phyloP scores from a whole-genome alignment of 2,888 invertebrate genomes.

The Eutolmus rufibarbis region DNA sequence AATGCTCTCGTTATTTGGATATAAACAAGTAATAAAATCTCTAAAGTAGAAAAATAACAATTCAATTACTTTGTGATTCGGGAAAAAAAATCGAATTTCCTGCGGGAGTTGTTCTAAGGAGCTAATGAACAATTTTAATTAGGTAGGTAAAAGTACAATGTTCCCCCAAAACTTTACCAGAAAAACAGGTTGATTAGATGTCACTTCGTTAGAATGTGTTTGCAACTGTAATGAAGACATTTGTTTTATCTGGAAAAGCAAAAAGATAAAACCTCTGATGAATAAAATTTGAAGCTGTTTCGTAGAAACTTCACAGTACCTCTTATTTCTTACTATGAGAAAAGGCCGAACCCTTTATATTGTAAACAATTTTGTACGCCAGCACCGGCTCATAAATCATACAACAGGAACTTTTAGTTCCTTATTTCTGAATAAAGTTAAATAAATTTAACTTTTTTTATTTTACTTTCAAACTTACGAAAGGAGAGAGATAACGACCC shows the following conservation, averaged over 20 bases:
- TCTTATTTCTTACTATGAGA: too few relatives aligned
- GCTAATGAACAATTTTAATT: neutral
- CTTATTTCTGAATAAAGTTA: too few relatives aligned
- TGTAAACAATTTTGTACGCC: too few relatives aligned
- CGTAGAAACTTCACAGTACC: too few relatives aligned
- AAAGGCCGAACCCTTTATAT: too few relatives aligned
- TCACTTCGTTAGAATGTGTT: neutral
- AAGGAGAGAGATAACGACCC: too few relatives aligned
- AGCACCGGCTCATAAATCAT: too few relatives aligned
- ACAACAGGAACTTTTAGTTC: too few relatives aligned
- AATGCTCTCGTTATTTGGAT: neutral
- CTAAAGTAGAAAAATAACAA: neutral
- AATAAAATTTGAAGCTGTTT: too few relatives aligned
- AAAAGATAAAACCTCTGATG: neutral
- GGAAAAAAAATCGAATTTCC: neutral
- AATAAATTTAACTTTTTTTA: too few relatives aligned
- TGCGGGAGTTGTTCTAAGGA: neutral
- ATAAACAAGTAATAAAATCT: neutral
- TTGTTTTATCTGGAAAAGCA: neutral
- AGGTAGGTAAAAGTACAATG: neutral
- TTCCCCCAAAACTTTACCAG: neutral
- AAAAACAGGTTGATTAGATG: neutral
- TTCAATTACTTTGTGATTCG: neutral
- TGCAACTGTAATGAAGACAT: neutral
- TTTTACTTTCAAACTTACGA: too few relatives aligned